Base-by-base conservation (phyloP, 2,888 invertebrate species). In the Drosophila stalkeri region DNA sequence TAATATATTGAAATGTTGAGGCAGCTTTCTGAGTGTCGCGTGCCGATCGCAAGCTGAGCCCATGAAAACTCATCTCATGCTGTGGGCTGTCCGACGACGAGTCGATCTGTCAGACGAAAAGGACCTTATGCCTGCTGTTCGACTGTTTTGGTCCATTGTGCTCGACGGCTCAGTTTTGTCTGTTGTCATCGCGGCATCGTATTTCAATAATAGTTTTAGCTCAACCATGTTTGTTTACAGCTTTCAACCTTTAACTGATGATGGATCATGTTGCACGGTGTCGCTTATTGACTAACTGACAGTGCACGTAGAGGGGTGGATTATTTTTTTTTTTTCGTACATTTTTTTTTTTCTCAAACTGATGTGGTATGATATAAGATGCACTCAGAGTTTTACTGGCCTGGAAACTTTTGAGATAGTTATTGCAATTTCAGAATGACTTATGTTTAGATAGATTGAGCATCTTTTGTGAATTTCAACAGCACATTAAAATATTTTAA, bases 201-300 rank as follows among this genome's bases (percentile, higher is more conserved):
- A 76, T 88, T 90, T 87, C 87, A 82, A 77, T 79, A 88, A 79
- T 90, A 86, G 86, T 90, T 77, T 77, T 51, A 63, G 71, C 59
- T 39, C 72, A 43, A 59, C 46, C 63, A 61, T 75, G 70, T 77
- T 79, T 77, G 57, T 63, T 61, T 76, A 77, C 81, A 86, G 87
- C 86, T 86, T 86, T 90, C 82, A 80, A 80, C 70, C 72, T 51
- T 77, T 60, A 46, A 67, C 70, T 64, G 71, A 77, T 89, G 87
- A 88, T 90, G 82, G 90, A 88, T 88, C 90, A 75, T 78, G 78
- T 88, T 87, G 88, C 87, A 87, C 80, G 76, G 64, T 71, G 83
- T 71, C 71, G 73, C 80, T 77, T 71, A 76, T 82, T 80, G 86
- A 85, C 89, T 86, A 67, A 86, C 76, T 76, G 81, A 64, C 83